Conservation (phyloP, 2,113 vertebrate genomes). For the Solenodon paradoxus region DNA sequence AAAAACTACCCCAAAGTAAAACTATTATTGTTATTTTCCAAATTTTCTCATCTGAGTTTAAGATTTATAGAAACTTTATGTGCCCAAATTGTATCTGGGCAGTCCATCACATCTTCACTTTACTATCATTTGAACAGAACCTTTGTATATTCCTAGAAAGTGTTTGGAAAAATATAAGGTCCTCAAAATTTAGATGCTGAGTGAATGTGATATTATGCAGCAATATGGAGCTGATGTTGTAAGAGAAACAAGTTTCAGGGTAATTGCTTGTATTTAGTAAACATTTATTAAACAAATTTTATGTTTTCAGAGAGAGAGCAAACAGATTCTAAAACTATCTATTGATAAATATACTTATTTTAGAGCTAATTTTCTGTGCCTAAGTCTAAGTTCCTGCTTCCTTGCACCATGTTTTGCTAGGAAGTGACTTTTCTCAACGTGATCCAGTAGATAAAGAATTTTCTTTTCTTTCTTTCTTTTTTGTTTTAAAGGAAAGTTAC, state of each 20-base stretch:
- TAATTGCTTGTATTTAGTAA: background rate
- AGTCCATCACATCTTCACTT: background rate
- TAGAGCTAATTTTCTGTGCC: background rate
- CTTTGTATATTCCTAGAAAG: background rate
- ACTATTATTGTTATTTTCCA: background rate
- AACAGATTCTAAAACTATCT: background rate
- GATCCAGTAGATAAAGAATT: background rate
- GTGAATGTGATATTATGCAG: background rate
- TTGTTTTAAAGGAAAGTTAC: no score
- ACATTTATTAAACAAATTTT: background rate
- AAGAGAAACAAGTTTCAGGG: background rate
- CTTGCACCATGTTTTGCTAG: background rate
- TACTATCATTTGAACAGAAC: background rate
- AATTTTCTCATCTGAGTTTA: background rate
- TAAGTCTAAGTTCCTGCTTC: background rate
- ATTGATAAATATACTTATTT: background rate
- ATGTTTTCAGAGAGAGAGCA: slow-evolving; percentile 32
- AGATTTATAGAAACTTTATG: background rate
- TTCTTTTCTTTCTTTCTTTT: no score
- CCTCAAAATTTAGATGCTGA: background rate
- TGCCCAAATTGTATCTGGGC: background rate
- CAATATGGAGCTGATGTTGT: background rate
- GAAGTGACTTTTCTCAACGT: background rate
- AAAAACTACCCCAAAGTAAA: slow-evolving; percentile 1
- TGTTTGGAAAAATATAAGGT: background rate